A percentile compares a stretch with the other conserved stretches of the same genome.
Evolutionary conservation across 2,797 vertebrate species (phyloP).

Genomic region (Fringilla coelebs): DNA sequence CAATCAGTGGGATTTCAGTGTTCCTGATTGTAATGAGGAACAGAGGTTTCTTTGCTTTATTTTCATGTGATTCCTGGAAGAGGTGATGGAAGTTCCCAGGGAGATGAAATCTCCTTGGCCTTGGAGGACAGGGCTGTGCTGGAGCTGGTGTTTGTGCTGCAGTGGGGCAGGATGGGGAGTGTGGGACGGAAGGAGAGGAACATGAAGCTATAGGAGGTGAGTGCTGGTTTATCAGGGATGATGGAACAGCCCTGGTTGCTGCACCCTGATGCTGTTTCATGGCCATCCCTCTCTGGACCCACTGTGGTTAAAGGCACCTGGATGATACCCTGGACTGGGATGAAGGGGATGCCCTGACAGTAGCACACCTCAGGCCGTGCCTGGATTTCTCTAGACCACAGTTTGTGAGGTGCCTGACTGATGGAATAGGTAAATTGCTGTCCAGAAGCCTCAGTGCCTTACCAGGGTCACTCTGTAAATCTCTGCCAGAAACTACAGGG

Average conservation of each 20-base stretch:
- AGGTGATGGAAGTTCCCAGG: not conserved
- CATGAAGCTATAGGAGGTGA: rapidly evolving
- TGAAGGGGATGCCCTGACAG: not conserved
- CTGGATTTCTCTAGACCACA: not conserved
- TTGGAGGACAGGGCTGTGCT: not conserved
- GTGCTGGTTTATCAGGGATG: not conserved
- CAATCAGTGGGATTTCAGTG: conserved; percentile 34
- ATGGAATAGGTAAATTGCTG: not conserved
- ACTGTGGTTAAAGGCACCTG: not conserved
- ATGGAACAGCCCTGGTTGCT: not conserved
- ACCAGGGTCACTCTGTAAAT: not conserved
- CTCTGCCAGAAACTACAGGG: not conserved
- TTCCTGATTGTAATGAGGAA: conserved; percentile 36
- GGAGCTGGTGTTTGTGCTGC: not conserved
- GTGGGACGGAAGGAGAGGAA: not conserved
- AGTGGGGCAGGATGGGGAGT: not conserved
- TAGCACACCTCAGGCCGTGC: not conserved
- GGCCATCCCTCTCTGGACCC: not conserved
- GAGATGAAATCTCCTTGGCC: not conserved
- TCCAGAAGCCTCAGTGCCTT: not conserved
- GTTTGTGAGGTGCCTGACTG: not conserved
- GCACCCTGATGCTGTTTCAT: not conserved
- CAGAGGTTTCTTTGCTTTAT: conserved; percentile 15
- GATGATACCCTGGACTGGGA: not conserved
- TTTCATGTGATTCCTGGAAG: conserved; percentile 26